A percentile compares a stretch with the other conserved stretches of the same genome.
Evolutionary conservation across 2,797 vertebrate genomes (phyloP).

Genomic region (Accipiter superciliosus): DNA sequence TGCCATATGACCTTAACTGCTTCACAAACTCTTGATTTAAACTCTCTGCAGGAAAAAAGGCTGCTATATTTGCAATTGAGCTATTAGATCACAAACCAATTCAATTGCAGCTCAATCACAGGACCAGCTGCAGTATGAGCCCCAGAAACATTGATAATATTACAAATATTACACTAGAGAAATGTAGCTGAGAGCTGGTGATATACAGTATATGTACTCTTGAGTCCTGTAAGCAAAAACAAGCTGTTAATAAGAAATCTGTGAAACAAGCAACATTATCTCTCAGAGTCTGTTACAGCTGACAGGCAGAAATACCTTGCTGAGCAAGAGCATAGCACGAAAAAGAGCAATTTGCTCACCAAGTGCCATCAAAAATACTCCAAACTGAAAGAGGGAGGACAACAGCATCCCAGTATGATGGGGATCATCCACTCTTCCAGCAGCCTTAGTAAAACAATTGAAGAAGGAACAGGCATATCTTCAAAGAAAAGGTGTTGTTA

Average conservation of each 20-base stretch:
- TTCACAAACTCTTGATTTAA: constrained; percentile 19
- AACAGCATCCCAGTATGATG: not conserved
- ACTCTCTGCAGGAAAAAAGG: not conserved
- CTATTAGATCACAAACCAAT: constrained; percentile 25
- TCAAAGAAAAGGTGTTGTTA: not conserved
- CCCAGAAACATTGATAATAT: constrained; percentile 42
- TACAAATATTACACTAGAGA: constrained; percentile 41
- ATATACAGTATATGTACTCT: not conserved
- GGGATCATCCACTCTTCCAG: not conserved
- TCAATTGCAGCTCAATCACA: constrained; percentile 37
- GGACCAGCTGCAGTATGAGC: constrained; percentile 41
- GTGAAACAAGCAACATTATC: constrained; percentile 22
- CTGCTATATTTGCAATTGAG: constrained; percentile 2
- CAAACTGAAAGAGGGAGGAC: not conserved
- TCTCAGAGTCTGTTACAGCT: constrained; percentile 2
- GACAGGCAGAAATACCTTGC: constrained; percentile 33
- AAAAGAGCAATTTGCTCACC: not conserved
- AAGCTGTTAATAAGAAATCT: constrained; percentile 42
- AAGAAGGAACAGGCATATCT: not conserved
- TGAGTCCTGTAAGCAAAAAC: constrained; percentile 26
- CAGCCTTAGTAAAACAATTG: not conserved
- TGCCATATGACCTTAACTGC: not conserved
- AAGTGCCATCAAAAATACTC: not conserved
- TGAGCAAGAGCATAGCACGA: not conserved
- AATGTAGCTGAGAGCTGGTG: not conserved